phyloP scores from a whole-genome alignment of 2,888 invertebrate species.

The Craniophora ligustri region DNA sequence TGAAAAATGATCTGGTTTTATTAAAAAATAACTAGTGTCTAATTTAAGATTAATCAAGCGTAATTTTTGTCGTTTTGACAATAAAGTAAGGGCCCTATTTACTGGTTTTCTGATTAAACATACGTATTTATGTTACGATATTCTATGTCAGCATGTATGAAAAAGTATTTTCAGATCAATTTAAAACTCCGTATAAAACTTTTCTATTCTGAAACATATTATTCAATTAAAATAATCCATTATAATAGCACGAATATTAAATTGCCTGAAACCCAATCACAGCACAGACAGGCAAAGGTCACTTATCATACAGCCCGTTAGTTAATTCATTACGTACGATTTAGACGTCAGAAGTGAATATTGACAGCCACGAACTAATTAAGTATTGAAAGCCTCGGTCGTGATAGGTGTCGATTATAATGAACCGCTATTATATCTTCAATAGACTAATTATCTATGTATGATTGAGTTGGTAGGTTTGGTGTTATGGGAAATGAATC shows the following conservation, averaged over 20 bases:
- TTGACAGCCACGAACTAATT: conserved; percentile 29
- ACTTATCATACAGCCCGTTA: conserved; percentile 1
- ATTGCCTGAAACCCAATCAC: not conserved
- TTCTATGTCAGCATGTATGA: too few relatives aligned
- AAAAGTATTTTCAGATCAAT: too few relatives aligned
- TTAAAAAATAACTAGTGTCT: too few relatives aligned
- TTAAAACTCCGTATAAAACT: too few relatives aligned
- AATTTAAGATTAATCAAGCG: too few relatives aligned
- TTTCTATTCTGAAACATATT: not conserved
- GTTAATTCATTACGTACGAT: conserved; percentile 17
- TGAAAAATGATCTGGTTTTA: too few relatives aligned
- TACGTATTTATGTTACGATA: too few relatives aligned
- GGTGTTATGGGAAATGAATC: not conserved
- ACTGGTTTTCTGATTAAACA: too few relatives aligned
- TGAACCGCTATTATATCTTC: conserved; percentile 29
- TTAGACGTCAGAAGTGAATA: conserved; percentile 24
- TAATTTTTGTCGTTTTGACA: too few relatives aligned
- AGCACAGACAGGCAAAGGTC: conserved; percentile 8
- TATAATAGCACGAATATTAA: too few relatives aligned
- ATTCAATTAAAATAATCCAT: too few relatives aligned
- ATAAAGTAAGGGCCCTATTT: too few relatives aligned
- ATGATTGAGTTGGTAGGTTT: not conserved
- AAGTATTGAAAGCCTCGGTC: conserved; percentile 15
- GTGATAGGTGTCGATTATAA: conserved; percentile 23
- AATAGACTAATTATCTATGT: conserved; percentile 10